Conservation (phyloP, 2,888 invertebrate genomes). For the Netelia melanura region DNA sequence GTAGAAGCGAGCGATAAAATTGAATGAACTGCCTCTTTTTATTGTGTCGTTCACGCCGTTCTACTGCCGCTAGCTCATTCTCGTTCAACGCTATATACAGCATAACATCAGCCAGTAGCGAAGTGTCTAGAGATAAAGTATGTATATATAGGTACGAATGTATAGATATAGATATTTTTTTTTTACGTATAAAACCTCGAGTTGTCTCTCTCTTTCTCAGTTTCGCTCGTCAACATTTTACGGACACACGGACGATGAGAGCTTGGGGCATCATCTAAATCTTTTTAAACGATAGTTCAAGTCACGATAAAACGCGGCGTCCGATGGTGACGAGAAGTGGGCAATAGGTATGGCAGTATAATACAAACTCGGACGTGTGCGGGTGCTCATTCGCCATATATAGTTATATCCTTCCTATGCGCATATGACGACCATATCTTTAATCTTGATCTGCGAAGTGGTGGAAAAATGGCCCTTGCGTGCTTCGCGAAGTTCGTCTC, state of each 20-base stretch:
- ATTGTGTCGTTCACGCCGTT: slow-evolving; percentile 67
- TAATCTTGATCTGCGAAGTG: slow-evolving; percentile 59
- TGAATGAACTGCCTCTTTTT: slow-evolving; percentile 68
- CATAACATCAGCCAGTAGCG: slow-evolving; percentile 56
- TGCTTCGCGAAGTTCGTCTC: slow-evolving; percentile 45
- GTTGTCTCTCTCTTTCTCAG: slow-evolving; percentile 52
- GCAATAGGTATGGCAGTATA: slow-evolving; percentile 61
- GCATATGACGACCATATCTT: slow-evolving; percentile 53
- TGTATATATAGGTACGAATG: slow-evolving; percentile 36
- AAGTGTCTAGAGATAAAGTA: slow-evolving; percentile 67
- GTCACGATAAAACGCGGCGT: slow-evolving; percentile 66
- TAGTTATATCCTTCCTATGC: background rate
- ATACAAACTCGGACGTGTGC: slow-evolving; percentile 51
- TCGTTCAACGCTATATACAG: slow-evolving; percentile 23
- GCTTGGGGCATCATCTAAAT: slow-evolving; percentile 64
- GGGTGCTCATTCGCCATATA: slow-evolving; percentile 42
- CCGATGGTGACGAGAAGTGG: slow-evolving; percentile 66
- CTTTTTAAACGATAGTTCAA: slow-evolving; percentile 69
- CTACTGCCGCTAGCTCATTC: slow-evolving; percentile 59
- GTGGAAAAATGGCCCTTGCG: slow-evolving; percentile 43
- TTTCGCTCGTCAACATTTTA: slow-evolving; percentile 67
- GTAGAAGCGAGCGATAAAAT: slow-evolving; percentile 67
- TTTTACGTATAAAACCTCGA: slow-evolving; percentile 43
- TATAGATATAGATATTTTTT: slow-evolving; percentile 65
- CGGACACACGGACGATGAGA: slow-evolving; percentile 50